A percentile compares a stretch with the other conserved stretches of the same genome.
Evolutionary conservation across 2,113 vertebrate genomes (phyloP).

Genomic region (Seriola rivoliana): DNA sequence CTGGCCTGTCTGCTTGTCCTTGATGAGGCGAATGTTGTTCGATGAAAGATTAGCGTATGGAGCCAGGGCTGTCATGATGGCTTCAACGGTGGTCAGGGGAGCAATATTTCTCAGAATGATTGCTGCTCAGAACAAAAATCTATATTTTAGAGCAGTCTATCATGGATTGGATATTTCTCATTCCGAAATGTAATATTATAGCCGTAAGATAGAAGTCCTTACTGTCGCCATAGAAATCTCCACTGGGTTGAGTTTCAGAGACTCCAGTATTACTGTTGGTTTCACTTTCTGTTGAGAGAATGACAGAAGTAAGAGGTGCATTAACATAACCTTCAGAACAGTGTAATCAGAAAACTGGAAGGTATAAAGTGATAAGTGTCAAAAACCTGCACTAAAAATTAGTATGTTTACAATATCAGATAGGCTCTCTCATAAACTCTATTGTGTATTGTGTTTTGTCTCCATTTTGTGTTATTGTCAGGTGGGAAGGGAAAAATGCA

Average conservation of each 20-base stretch:
- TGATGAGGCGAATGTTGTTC: constrained; percentile 98
- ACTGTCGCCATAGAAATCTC: constrained; percentile 98
- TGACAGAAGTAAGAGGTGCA: constrained; percentile 50
- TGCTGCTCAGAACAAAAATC: constrained; percentile 79
- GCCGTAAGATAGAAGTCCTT: constrained; percentile 73
- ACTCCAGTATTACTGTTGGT: constrained; percentile 85
- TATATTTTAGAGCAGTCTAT: neutral
- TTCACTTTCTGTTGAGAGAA: constrained; percentile 89
- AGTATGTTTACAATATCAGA: neutral
- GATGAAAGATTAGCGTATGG: constrained; percentile 96
- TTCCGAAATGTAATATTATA: neutral
- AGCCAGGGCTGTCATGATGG: constrained; percentile 93
- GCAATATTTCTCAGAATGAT: constrained; percentile 98
- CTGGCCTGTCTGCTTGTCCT: constrained; percentile 98
- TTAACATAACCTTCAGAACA: constrained; percentile 40
- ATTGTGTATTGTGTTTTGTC: constrained; percentile 14
- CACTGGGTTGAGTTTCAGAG: constrained; percentile 89
- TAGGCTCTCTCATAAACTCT: neutral
- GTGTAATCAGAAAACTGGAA: constrained; percentile 16
- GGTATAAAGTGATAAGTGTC: neutral
- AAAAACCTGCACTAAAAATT: neutral
- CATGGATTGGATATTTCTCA: neutral
- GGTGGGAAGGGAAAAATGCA: constrained; percentile 4
- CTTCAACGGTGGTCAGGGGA: constrained; percentile 94
- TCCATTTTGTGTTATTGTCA: constrained; percentile 16